Evolutionary conservation across 2,888 invertebrate genomes (phyloP), one percentile per base, ranked within the genome.

Genomic region (Gandaritis pyraliata): DNA sequence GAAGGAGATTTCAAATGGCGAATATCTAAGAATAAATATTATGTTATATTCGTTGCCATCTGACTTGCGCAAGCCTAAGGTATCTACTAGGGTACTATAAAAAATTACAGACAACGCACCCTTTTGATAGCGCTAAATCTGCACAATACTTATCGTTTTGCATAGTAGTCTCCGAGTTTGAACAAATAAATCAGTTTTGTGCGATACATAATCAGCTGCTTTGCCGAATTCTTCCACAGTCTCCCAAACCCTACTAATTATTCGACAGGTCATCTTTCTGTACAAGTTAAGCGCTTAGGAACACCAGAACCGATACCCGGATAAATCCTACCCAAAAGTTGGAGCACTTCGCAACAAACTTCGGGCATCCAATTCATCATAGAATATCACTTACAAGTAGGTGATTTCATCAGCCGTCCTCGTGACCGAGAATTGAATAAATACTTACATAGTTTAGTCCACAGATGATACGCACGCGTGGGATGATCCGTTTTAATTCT

Each of bases 371-470:
- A 46, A 52, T 52, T 36, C 53, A 61, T 57, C 57, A 49, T 45
- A 16, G 53, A 16, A 38, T 48, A 53, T 57, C 53, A 48, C 10
- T 30, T 46, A 18, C 49, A 15, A 50, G 38, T 39, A n/a, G 50
- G 41, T 36, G 15, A 36, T 49, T 43, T 36, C 6, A 23, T 29
- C 13, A 15, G 4, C 38, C 52, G 49, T 53, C 45, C 29, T 50
- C 41, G 39, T 54, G 15, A 46, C 43, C 48, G 12, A 47, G 36
- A 12, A 33, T 71, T 69, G 54, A 67, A 67, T 71, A 66, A 70
- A 72, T 74, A n/a, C n/a, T n/a, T n/a, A 65, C 68, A 55, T 59
- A 65, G 65, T 67, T 61, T 69, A 64, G 68, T 62, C 65, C 58
- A 55, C 58, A 65, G 58, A 62, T 61, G 67, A 51, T 50, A 66